Percentiles rank a stretch among this genome's conserved stretches.
Conservation (phyloP, 2,797 vertebrate species). For the Fringilla coelebs region DNA sequence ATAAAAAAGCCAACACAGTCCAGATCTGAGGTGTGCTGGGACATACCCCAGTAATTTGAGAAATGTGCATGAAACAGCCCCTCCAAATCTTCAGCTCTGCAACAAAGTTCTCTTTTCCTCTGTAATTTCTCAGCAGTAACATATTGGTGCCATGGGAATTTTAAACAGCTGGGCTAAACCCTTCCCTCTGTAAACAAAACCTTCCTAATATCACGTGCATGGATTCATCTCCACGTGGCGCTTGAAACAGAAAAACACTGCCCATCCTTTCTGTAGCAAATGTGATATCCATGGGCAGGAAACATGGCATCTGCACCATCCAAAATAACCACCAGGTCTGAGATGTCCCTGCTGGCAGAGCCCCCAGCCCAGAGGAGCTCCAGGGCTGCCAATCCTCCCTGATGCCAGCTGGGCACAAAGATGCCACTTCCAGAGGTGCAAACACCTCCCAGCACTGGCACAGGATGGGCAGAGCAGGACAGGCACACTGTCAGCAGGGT, state of each 20-base stretch:
- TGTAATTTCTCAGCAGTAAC: background rate
- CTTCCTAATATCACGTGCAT: fast-evolving
- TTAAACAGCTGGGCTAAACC: background rate
- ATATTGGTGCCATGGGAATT: background rate
- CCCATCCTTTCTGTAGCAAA: background rate
- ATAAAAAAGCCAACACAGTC: background rate
- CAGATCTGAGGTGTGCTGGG: background rate
- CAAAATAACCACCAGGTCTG: background rate
- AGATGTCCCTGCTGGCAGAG: background rate
- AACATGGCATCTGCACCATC: background rate
- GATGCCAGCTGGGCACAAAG: background rate
- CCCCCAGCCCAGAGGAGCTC: background rate
- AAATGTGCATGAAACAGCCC: background rate
- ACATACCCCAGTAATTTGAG: background rate
- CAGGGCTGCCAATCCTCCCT: background rate
- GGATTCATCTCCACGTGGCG: background rate
- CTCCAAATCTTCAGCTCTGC: background rate
- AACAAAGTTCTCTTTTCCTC: background rate
- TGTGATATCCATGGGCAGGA: fast-evolving
- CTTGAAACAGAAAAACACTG: background rate
- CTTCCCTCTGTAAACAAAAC: background rate
- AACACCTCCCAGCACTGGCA: background rate
- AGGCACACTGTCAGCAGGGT: fast-evolving
- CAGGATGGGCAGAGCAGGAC: fast-evolving
- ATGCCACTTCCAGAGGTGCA: background rate